Conservation (phyloP, 2,113 vertebrate genomes). For the Micronisus gabar region DNA sequence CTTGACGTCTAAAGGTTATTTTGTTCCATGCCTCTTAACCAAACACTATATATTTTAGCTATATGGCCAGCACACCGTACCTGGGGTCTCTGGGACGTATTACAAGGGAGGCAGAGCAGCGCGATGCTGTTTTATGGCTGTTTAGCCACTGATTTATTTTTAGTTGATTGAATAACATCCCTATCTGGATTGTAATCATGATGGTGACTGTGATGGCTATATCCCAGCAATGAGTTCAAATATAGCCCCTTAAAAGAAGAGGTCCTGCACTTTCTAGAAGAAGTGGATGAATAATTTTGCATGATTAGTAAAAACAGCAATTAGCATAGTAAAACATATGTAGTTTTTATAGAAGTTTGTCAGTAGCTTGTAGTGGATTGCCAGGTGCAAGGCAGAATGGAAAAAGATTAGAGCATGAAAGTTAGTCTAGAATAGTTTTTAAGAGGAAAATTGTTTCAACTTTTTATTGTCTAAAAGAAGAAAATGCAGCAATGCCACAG, state of each 20-base stretch:
- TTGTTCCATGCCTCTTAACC: background rate
- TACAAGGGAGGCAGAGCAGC: background rate
- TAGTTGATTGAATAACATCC: background rate
- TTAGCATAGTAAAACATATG: background rate
- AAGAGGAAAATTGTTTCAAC: background rate
- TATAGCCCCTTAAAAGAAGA: background rate
- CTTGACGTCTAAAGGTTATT: background rate
- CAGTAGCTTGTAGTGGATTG: background rate
- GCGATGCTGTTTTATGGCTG: background rate
- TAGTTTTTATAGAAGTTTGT: background rate
- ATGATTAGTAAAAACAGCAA: background rate
- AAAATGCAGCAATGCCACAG: conserved; percentile 15
- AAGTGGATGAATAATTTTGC: background rate
- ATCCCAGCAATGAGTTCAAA: background rate
- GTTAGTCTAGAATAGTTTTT: background rate
- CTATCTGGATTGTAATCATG: background rate
- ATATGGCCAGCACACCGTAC: background rate
- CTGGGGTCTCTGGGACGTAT: background rate
- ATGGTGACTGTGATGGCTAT: background rate
- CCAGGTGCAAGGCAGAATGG: background rate
- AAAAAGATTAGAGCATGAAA: background rate
- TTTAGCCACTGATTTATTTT: conserved; percentile 14
- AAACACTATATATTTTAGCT: background rate
- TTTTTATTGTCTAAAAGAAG: conserved; percentile 31
- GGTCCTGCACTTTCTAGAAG: conserved; percentile 1